A percentile compares a stretch with the other conserved stretches of the same genome.
Evolutionary conservation across 2,797 vertebrate genomes (phyloP).

Genomic region (Neosalanx taihuensis): DNA sequence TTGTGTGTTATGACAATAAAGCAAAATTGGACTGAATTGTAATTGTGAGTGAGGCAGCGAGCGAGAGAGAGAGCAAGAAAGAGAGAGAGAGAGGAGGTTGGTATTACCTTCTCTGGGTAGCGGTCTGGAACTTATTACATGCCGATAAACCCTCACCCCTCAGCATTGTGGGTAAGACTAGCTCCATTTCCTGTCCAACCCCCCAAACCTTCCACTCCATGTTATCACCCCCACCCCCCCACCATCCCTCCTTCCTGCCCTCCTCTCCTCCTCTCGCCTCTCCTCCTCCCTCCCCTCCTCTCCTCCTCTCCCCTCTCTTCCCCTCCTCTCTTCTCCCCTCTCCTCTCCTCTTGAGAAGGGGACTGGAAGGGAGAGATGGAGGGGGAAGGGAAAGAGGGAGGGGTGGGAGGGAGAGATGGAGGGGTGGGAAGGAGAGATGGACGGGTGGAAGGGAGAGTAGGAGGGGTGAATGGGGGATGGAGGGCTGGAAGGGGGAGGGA

Average conservation of each 20-base stretch:
- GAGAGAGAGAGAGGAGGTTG: background rate
- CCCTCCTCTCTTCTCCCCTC: background rate
- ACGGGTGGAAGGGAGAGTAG: conserved; percentile 32
- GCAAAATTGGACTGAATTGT: conserved; percentile 1
- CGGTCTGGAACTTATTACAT: conserved; percentile 48
- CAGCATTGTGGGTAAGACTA: conserved; percentile 19
- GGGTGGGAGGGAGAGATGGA: background rate
- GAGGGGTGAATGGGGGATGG: conserved; percentile 6
- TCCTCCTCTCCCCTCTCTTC: background rate
- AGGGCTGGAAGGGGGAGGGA: too few species aligned
- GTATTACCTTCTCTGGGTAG: conserved; percentile 25
- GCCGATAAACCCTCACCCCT: conserved; percentile 38
- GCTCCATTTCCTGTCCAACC: conserved; percentile 40
- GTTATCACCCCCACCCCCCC: background rate
- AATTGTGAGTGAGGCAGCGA: background rate
- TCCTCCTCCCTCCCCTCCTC: background rate
- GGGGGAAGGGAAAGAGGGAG: background rate
- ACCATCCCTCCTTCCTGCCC: background rate
- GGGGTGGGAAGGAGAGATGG: conserved; percentile 12
- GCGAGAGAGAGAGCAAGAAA: background rate
- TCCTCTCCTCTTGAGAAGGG: conserved; percentile 25
- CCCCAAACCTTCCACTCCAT: background rate
- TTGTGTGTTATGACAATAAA: conserved; percentile 5
- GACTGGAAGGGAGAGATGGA: background rate
- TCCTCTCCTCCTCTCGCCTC: background rate